Base-by-base conservation (phyloP, 2,797 vertebrate genomes). In the Takifugu ocellatus region DNA sequence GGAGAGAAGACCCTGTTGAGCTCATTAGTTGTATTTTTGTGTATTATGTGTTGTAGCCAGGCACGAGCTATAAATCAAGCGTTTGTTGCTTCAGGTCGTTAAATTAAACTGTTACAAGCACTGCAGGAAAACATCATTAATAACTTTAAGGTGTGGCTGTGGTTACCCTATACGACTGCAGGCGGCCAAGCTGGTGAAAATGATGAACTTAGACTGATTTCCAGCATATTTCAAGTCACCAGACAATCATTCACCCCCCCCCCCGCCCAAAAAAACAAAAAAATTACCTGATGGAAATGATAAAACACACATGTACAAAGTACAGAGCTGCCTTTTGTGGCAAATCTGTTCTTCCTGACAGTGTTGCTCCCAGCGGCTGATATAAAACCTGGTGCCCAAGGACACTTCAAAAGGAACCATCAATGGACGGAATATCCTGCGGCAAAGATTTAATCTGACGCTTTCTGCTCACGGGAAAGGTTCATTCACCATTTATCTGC, bases 361-460 rank as follows among this genome's bases (percentile, higher is more conserved):
- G 21, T 21, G 39, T 3, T 11, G 5, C 10, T 16, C 3, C 15
- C 39, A 51, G 59, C 5, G n/a, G 21, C 48, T 10, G 0, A 25
- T 5, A 25, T 36, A 57, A 15, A 39, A 50, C 6, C 1, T 72
- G 36, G 66, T 67, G 54, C 53, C 71, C 70, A 73, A 74, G 66
- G 70, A 78, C 68, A 25, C 63, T 51, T 64, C 3, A 16, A 25
- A 51, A 53, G 53, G 51, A 53, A 59, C 46, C 69, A 70, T 50
- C 65, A 69, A 75, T 49, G 55, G 50, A 47, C 52, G 42, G 29
- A 54, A 36, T 46, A 49, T 49, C 36, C 25, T 3, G 54, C 56
- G 59, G 67, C 47, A 57, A 55, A 78, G 69, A 73, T 63, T 63
- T 44, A 61, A 74, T 66, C 54, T 66, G 72, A 77, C 45, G 53